Conservation (phyloP, 2,797 vertebrate species). For the Labroides dimidiatus region DNA sequence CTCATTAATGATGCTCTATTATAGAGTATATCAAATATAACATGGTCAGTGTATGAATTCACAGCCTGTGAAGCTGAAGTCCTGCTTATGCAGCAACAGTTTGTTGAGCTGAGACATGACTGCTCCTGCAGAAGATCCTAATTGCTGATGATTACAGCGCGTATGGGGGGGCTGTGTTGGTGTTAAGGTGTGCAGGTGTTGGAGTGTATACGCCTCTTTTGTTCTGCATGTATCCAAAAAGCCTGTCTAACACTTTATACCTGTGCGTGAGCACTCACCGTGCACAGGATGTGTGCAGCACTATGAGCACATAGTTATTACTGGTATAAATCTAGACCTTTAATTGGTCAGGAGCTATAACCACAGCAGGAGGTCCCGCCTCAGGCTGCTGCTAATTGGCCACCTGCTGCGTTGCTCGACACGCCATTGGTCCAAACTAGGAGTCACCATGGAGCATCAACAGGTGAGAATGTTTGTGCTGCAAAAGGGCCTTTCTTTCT, state of each 20-base stretch:
- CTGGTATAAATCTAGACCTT: constrained; percentile 74
- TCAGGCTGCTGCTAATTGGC: constrained; percentile 77
- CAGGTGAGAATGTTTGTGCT: constrained; percentile 56
- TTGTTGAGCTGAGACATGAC: constrained; percentile 35
- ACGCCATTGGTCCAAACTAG: constrained; percentile 49
- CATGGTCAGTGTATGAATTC: no score
- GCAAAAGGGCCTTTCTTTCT: constrained; percentile 13
- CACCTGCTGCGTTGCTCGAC: constrained; percentile 57
- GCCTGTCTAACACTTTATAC: constrained; percentile 19
- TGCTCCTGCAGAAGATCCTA: constrained; percentile 40
- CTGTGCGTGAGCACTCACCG: constrained; percentile 15
- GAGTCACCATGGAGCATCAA: constrained; percentile 54
- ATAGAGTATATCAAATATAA: no score
- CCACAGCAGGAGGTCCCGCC: constrained; percentile 69
- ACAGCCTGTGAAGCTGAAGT: not conserved
- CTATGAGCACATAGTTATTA: constrained; percentile 59
- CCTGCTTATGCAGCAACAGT: constrained; percentile 32
- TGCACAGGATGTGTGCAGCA: constrained; percentile 15
- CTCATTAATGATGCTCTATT: no score
- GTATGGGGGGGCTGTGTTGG: constrained; percentile 24
- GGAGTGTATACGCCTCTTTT: constrained; percentile 27
- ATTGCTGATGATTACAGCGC: constrained; percentile 59
- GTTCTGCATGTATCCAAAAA: constrained; percentile 8
- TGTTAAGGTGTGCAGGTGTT: constrained; percentile 18
- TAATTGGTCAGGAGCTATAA: constrained; percentile 79